phyloP scores from a whole-genome alignment of 2,888 invertebrate genomes.

The Uloborus plumipes region DNA sequence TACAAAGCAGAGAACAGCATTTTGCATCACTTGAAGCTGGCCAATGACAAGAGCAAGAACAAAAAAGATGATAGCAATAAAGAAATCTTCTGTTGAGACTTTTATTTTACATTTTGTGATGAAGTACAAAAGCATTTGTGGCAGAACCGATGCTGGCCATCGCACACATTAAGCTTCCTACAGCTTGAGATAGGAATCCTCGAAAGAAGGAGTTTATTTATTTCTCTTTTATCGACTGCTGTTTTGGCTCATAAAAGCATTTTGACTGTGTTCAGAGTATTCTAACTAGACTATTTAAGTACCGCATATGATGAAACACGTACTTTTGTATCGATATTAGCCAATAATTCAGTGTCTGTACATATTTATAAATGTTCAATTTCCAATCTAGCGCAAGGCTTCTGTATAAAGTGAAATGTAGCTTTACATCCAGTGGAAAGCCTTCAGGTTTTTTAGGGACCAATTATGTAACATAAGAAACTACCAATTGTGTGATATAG shows the following conservation, averaged over 20 bases:
- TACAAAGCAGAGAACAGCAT: conserved; percentile 47
- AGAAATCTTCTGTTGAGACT: conserved; percentile 56
- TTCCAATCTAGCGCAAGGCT: conserved; percentile 22
- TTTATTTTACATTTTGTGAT: not conserved
- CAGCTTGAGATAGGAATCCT: not conserved
- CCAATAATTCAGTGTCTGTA: conserved; percentile 23
- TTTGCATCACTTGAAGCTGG: conserved; percentile 45
- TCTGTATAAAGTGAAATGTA: conserved; percentile 25
- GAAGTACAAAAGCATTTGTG: conserved; percentile 25
- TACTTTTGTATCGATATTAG: conserved; percentile 12
- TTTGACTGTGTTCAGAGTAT: not conserved
- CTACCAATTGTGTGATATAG: conserved; percentile 55
- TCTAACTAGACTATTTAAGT: conserved; percentile 2
- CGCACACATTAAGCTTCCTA: conserved; percentile 28
- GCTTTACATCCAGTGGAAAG: conserved; percentile 24
- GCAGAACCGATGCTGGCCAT: conserved; percentile 52
- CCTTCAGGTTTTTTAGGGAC: conserved; percentile 54
- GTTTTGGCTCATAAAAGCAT: too few relatives aligned
- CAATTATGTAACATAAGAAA: conserved; percentile 56
- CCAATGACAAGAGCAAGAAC: conserved; percentile 50
- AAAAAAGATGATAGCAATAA: conserved; percentile 54
- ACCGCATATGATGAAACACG: not conserved
- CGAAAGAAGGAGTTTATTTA: not conserved
- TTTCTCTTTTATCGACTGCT: not conserved
- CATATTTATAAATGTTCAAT: conserved; percentile 43